Evolutionary conservation across 2,113 vertebrate species (phyloP).

Genomic region (Proterorhinus semilunaris): DNA sequence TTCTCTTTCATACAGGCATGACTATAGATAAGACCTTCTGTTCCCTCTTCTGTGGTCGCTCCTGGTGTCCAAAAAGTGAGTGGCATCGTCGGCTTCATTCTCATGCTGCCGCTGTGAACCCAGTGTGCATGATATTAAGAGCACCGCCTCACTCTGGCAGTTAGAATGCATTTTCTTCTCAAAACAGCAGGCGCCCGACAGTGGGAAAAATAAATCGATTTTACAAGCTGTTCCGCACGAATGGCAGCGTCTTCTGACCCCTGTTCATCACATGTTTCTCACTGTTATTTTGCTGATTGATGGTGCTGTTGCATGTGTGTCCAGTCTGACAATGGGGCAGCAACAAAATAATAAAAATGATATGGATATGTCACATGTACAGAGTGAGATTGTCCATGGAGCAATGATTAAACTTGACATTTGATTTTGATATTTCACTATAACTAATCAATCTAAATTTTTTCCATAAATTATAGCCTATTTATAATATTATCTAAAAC

Average conservation of each 20-base stretch:
- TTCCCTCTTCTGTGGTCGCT: slow-evolving; percentile 24
- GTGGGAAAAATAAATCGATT: slow-evolving; percentile 20
- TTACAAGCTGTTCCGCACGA: slow-evolving; percentile 38
- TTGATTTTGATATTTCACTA: no score
- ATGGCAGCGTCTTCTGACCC: slow-evolving; percentile 25
- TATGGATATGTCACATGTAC: slow-evolving; percentile 19
- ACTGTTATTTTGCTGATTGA: slow-evolving; percentile 12
- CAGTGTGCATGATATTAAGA: slow-evolving; percentile 43
- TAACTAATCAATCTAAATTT: no score
- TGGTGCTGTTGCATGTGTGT: slow-evolving; percentile 8
- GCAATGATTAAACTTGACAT: no score
- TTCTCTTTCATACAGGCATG: slow-evolving; percentile 48
- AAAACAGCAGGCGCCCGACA: slow-evolving; percentile 17
- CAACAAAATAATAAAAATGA: slow-evolving; percentile 3
- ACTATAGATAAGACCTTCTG: slow-evolving; percentile 58
- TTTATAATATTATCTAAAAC: no score
- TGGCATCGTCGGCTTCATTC: slow-evolving; percentile 46
- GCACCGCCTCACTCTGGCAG: slow-evolving; percentile 11
- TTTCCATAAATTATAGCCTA: no score
- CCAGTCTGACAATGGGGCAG: background rate
- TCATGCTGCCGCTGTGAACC: slow-evolving; percentile 37
- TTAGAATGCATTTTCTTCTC: slow-evolving; percentile 31
- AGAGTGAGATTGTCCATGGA: slow-evolving; percentile 4
- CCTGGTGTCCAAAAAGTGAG: slow-evolving; percentile 39
- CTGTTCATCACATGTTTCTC: slow-evolving; percentile 19